Evolutionary conservation across 2,888 invertebrate genomes (phyloP), one percentile per base, ranked within the genome.

Genomic region (Chromoteleia sp.): DNA sequence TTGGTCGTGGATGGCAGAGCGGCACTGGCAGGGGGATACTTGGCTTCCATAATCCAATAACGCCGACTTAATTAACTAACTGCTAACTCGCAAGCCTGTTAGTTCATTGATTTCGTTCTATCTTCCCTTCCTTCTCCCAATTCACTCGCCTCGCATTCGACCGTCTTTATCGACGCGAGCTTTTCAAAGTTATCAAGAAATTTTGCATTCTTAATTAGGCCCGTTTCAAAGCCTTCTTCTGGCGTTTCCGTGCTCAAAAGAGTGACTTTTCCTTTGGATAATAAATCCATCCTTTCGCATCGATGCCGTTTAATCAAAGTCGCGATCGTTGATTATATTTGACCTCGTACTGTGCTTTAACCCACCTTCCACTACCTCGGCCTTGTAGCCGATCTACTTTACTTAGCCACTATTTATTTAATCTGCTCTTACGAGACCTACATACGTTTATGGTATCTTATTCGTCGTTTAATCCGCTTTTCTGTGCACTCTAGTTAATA

Each of bases 11-110:
- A 74, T 81, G 80, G 30, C 65, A 43, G 75, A 73, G 52, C 59
- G 52, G 39, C 63, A 50, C 63, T 78, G 59, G 65, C 80, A 76
- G 83, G 84, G 85, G 86, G 83, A 86, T 85, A 74, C 87, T 87
- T 87, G 89, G 90, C 91, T 91, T 91, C 91, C 87, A 87, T 91
- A 86, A 91, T 91, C 90, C 91, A 91, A 91, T 91, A 91, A 90
- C 85, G 87, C 87, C 90, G 91, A 90, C 90, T 91, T 91, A 91
- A 91, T 91, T 91, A 91, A 89, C 90, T 90, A 89, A 89, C 89
- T 89, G 88, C 89, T 89, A 89, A 89, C 89, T 91, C 88, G 81
- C 88, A 91, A 91, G 91, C 91, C 90, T 91, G 89, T 91, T 91
- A 91, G 90, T 87, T 89, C 88, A 91, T 91, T 89, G 91, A 91